A percentile compares a stretch with the other conserved stretches of the same genome.
These are phyloP conservation scores for Zoanthus solanderi DNA, from an alignment of 92 coral and sea anemone species.

Conservation along the genomic window DNA sequence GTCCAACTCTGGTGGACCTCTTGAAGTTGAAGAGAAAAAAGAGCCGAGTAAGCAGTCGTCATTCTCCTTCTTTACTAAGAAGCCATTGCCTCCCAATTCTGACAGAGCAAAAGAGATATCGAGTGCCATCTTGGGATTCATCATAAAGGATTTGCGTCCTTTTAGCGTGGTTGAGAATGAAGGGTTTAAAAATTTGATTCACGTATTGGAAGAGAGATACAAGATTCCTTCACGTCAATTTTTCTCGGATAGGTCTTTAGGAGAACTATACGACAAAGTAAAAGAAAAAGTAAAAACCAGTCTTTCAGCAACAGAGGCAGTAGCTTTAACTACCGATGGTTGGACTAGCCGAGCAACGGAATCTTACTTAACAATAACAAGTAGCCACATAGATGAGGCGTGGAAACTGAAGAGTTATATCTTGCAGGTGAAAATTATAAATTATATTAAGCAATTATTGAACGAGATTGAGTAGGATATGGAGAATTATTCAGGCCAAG, in stretches of 20 bases:
- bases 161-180: slow-evolving; percentile 51
- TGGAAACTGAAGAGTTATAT: slow-evolving; percentile 41
- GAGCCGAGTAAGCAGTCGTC: slow-evolving; percentile 22
- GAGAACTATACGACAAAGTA: slow-evolving; percentile 44
- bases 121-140: slow-evolving; percentile 14
- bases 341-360: slow-evolving; percentile 67
- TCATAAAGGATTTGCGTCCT: slow-evolving; percentile 54
- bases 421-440: slow-evolving; percentile 42
- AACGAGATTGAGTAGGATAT: too few species aligned
- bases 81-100: neutral
- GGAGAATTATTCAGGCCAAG: too few species aligned
- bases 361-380: slow-evolving; percentile 23
- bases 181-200: slow-evolving; percentile 46
- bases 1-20: neutral
- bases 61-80: neutral
- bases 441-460: too few species aligned
- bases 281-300: slow-evolving; percentile 34
- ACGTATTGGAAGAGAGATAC: slow-evolving; percentile 19
- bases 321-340: slow-evolving; percentile 71
- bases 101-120: slow-evolving; percentile 28
- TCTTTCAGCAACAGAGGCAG: slow-evolving; percentile 52
- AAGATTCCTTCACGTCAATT: slow-evolving; percentile 57
- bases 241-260: slow-evolving; percentile 56
- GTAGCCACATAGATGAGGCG: too few species aligned
- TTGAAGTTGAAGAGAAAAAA: slow-evolving; percentile 24